phyloP scores from a whole-genome alignment of 2,113 vertebrate genomes.

The Sterna hirundo region DNA sequence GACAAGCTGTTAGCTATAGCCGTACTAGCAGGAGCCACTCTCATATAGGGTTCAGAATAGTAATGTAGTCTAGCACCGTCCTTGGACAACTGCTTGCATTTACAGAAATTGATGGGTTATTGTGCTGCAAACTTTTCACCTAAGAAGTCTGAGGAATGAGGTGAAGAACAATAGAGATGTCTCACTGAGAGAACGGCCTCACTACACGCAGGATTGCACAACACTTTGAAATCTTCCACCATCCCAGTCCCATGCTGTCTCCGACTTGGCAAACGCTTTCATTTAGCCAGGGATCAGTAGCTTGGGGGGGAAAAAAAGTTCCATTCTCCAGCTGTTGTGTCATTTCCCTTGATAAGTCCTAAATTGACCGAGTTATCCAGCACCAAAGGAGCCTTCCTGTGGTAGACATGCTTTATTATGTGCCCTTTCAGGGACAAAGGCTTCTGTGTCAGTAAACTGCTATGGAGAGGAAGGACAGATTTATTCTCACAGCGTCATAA shows the following conservation, averaged over 20 bases:
- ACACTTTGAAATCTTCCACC: conserved; percentile 67
- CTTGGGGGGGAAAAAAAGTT: not conserved
- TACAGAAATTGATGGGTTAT: conserved; percentile 59
- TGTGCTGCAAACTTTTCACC: conserved; percentile 61
- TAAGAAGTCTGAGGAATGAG: conserved; percentile 34
- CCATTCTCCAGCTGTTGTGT: conserved; percentile 77
- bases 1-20: not conserved
- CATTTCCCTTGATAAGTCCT: conserved; percentile 82
- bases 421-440: conserved; percentile 75
- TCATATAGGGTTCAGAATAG: not conserved
- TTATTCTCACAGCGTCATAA: conserved; percentile 62
- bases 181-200: conserved; percentile 43
- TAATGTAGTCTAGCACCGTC: not conserved
- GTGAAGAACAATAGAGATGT: conserved; percentile 57
- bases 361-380: conserved; percentile 77
- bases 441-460: conserved; percentile 63
- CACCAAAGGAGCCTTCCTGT: conserved; percentile 76
- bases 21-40: not conserved
- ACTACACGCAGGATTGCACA: conserved; percentile 29
- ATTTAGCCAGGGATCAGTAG: conserved; percentile 75
- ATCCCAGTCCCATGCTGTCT: conserved; percentile 65
- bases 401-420: conserved; percentile 71
- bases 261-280: conserved; percentile 57
- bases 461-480: conserved; percentile 40
- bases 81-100: conserved; percentile 51